Base-by-base conservation (phyloP, 2,888 invertebrate species). In the Dicycla oo region DNA sequence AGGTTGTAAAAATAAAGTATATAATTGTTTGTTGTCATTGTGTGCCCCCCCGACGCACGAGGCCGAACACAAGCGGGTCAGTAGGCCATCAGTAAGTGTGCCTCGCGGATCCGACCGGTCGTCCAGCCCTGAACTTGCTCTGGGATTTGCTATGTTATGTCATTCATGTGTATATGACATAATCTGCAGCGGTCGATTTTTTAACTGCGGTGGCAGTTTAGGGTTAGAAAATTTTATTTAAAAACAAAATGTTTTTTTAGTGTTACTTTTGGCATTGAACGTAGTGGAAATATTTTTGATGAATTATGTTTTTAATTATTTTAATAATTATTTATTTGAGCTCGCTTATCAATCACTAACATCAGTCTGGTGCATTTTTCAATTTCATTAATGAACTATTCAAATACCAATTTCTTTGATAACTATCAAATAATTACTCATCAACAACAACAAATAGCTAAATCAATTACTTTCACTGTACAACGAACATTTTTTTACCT, bases 61-160 rank as follows among this genome's bases (percentile, higher is more conserved):
- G 87, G 87, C 84, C 86, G 86, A 80, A 64, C 58, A 66, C 30
- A 72, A 86, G 82, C 84, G 84, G 93, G 93, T 92, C 86, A 93
- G 88, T 91, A 71, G 92, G 92, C 69, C 91, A 84, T 10, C 80
- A 62, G 83, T 81, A 84, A 90, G 87, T 86, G 81, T 80, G 88
- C 88, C 87, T 86, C 89, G 89, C 89, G 89, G 88, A 84, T 86
- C 86, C 87, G 89, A 90, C 89, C 90, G 87, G 89, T 86, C 86
- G 87, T 83, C 77, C 89, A 93, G 91, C 94, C 94, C 90, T 94
- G 95, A 94, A 94, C 95, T 94, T 95, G 95, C 82, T 84, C 81
- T 83, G 91, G 87, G 86, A 83, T 88, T 85, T 84, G 86, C 87
- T 78, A 81, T 80, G 85, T 91, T 91, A 89, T 89, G 87, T 90